A percentile compares a stretch with the other conserved stretches of the same genome.
phyloP scores from a whole-genome alignment of 2,113 vertebrate species.

The Oncorhynchus kisutch region DNA sequence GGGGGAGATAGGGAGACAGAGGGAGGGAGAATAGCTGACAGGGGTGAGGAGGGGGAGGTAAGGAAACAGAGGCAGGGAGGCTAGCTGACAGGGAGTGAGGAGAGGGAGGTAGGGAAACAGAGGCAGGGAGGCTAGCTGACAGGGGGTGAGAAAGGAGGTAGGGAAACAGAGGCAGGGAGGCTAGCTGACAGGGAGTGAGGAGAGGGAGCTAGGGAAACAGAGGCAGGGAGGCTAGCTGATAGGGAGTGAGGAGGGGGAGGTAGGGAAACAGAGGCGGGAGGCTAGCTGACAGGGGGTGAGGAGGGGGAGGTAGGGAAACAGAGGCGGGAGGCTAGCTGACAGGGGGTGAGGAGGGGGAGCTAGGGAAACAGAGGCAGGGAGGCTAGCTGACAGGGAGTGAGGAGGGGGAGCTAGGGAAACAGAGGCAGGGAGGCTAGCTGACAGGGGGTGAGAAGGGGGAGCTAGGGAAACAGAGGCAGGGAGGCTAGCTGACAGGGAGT shows the following conservation, averaged over 20 bases:
- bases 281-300: too few relatives aligned
- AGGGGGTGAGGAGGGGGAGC: background rate
- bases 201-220: background rate
- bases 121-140: slow-evolving; percentile 3
- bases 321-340: background rate
- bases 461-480: background rate
- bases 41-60: too few relatives aligned
- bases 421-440: slow-evolving; percentile 1
- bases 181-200: slow-evolving; percentile 14
- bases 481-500: too few relatives aligned
- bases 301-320: too few relatives aligned
- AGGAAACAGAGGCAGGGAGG: background rate
- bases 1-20: too few relatives aligned
- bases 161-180: background rate
- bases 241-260: too few relatives aligned
- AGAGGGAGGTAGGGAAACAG: background rate
- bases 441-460: background rate
- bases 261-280: too few relatives aligned
- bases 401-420: background rate
- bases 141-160: background rate
- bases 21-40: background rate
- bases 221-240: too few relatives aligned
- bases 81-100: slow-evolving; percentile 2
- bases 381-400: slow-evolving; percentile 9
- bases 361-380: background rate